Conservation (phyloP, 1,140 invertebrate genomes). For the Drosophila funebris region DNA sequence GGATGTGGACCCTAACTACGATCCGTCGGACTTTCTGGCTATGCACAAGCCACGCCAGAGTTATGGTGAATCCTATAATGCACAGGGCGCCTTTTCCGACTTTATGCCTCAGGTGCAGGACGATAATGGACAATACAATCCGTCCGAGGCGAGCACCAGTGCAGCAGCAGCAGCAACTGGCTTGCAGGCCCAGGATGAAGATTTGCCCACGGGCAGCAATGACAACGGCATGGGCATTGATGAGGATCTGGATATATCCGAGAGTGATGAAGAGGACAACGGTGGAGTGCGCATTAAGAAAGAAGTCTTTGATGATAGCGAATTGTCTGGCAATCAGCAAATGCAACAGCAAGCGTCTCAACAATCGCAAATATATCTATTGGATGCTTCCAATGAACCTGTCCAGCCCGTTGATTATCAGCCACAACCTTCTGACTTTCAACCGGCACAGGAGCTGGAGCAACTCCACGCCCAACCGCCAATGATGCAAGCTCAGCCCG, state of each 20-base stretch:
- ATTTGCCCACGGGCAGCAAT: constrained; percentile 32
- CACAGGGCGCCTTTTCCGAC: constrained; percentile 54
- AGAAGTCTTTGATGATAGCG: constrained; percentile 64
- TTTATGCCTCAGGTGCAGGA: constrained; percentile 60
- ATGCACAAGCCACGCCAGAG: constrained; percentile 66
- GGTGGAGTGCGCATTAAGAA: constrained; percentile 63
- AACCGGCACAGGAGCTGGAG: constrained; percentile 42
- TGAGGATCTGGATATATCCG: constrained; percentile 91
- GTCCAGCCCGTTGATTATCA: constrained; percentile 25
- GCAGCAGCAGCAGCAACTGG: constrained; percentile 28
- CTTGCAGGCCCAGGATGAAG: constrained; percentile 20
- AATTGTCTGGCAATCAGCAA: constrained; percentile 24
- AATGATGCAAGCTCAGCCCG: constrained; percentile 13
- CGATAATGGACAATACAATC: constrained; percentile 57
- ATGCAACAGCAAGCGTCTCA: constrained; percentile 14
- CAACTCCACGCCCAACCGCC: constrained; percentile 38
- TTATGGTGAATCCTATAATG: constrained; percentile 41
- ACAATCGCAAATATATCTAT: constrained; percentile 53
- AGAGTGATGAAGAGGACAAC: constrained; percentile 89
- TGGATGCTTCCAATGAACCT: constrained; percentile 59
- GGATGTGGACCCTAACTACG: constrained; percentile 93
- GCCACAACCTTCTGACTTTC: constrained; percentile 24
- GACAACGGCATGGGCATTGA: constrained; percentile 85
- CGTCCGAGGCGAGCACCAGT: constrained; percentile 52
- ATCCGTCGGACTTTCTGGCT: constrained; percentile 92